phyloP scores from a whole-genome alignment of 1,140 invertebrate genomes.

The Scylla paramamosain region DNA sequence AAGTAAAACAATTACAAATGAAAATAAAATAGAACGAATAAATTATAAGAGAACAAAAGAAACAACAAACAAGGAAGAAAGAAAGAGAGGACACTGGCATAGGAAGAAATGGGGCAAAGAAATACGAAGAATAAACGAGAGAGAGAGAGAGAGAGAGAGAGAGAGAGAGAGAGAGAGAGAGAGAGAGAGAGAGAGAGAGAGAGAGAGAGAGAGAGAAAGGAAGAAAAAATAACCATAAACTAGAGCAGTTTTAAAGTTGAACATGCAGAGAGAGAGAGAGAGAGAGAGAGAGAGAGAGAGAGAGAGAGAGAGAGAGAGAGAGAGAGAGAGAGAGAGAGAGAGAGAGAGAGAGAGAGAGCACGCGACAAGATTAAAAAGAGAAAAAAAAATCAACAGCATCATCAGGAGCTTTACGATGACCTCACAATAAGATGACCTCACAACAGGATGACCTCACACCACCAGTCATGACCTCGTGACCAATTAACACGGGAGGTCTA shows the following conservation, averaged over 20 bases:
- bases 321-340: slow-evolving; percentile 47
- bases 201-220: background rate
- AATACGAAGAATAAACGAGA: too few relatives aligned
- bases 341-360: slow-evolving; percentile 43
- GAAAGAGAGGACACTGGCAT: too few relatives aligned
- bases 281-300: slow-evolving; percentile 62
- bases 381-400: too few relatives aligned
- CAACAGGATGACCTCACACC: too few relatives aligned
- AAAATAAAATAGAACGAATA: background rate
- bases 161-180: slow-evolving; percentile 20
- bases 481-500: background rate
- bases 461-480: background rate
- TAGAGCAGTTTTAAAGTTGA: too few relatives aligned
- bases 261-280: slow-evolving; percentile 43
- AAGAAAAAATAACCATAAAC: too few relatives aligned
- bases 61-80: too few relatives aligned
- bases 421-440: too few relatives aligned
- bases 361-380: background rate
- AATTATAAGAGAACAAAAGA: too few relatives aligned
- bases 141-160: too few relatives aligned
- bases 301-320: slow-evolving; percentile 42
- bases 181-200: slow-evolving; percentile 1
- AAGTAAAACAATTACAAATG: background rate
- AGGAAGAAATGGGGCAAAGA: background rate
- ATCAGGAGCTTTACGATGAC: too few relatives aligned